A percentile compares a stretch with the other conserved stretches of the same genome.
phyloP scores from a whole-genome alignment of 2,113 vertebrate genomes.

The Mormoops blainvillei region DNA sequence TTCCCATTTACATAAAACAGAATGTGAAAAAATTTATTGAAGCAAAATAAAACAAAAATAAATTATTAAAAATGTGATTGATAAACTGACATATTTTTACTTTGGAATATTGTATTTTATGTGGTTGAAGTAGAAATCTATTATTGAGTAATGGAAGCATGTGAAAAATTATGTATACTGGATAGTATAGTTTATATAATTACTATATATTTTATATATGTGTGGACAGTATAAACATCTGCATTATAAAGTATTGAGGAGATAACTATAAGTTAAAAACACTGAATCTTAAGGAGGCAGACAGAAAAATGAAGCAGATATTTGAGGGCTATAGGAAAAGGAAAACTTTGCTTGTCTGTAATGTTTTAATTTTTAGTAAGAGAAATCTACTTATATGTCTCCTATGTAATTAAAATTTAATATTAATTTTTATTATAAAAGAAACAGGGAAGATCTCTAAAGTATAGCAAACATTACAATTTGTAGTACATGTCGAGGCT shows the following conservation, averaged over 20 bases:
- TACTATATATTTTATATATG: not conserved
- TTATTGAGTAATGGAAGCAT: not conserved
- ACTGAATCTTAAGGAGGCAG: not conserved
- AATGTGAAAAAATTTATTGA: not conserved
- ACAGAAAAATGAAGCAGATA: rapidly evolving
- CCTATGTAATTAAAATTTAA: not conserved
- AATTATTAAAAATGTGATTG: not conserved
- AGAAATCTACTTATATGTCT: not conserved
- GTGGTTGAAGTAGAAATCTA: not conserved
- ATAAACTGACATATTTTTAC: not conserved
- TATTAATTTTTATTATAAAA: not conserved
- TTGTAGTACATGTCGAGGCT: not conserved
- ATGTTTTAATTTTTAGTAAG: not conserved
- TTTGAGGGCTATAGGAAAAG: not conserved
- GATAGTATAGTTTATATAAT: not conserved
- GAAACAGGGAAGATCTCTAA: not conserved
- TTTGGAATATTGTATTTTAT: not conserved
- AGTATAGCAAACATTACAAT: not conserved
- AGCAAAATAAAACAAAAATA: not conserved
- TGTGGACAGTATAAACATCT: not conserved
- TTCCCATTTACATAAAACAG: not conserved
- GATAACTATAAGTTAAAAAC: not conserved
- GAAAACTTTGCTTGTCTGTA: not conserved
- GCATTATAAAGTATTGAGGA: not conserved
- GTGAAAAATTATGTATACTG: not conserved